phyloP scores from a whole-genome alignment of 2,888 invertebrate genomes.

The Pyrochroa serraticornis region DNA sequence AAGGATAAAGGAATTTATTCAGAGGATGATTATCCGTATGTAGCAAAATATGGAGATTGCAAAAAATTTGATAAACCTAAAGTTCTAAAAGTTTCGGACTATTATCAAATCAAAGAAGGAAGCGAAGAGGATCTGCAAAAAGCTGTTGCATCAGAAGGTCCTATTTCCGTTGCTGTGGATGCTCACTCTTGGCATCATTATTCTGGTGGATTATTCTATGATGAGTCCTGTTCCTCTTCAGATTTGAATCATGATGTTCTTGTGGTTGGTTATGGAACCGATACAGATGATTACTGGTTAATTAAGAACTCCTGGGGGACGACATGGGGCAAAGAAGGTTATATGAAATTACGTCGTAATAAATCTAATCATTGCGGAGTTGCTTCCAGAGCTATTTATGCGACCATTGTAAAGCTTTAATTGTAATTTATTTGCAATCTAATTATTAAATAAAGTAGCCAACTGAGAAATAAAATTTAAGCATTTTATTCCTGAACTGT shows the following conservation, averaged over 20 bases:
- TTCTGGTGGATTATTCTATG: slow-evolving; percentile 76
- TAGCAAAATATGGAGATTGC: slow-evolving; percentile 35
- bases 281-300: slow-evolving; percentile 68
- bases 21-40: slow-evolving; percentile 60
- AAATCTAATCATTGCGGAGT: slow-evolving; percentile 29
- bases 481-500: no score
- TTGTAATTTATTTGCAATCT: no score
- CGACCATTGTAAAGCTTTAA: slow-evolving; percentile 64
- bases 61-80: slow-evolving; percentile 44
- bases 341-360: background rate
- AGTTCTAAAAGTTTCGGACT: slow-evolving; percentile 58
- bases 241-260: slow-evolving; percentile 82
- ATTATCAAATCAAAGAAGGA: slow-evolving; percentile 64
- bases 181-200: slow-evolving; percentile 86
- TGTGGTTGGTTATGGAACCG: slow-evolving; percentile 76
- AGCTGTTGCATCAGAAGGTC: slow-evolving; percentile 82
- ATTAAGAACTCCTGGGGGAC: slow-evolving; percentile 71
- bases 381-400: slow-evolving; percentile 74
- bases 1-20: slow-evolving; percentile 4
- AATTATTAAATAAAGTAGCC: no score
- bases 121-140: slow-evolving; percentile 73
- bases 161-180: slow-evolving; percentile 87
- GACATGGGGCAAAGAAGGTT: slow-evolving; percentile 44
- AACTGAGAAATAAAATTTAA: no score
- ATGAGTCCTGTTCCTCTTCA: slow-evolving; percentile 67